Evolutionary conservation across 2,888 invertebrate genomes (phyloP).

Genomic region (Protophormia terraenovae): DNA sequence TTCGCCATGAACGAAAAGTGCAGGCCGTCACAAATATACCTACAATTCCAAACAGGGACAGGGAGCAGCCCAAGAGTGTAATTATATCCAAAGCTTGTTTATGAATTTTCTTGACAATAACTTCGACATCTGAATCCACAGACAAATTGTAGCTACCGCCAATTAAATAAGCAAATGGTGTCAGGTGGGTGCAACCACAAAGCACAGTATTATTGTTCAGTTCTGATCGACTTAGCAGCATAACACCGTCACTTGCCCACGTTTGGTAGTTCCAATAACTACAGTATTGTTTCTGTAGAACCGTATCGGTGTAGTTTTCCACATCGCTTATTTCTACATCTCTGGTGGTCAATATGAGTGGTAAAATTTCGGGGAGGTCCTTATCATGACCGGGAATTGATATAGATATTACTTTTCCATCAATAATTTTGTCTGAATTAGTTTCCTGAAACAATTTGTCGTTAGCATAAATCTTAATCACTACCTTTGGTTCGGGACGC

Average conservation of each 20-base stretch:
- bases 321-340: not conserved
- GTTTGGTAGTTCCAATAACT: constrained; percentile 84
- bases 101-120: constrained; percentile 76
- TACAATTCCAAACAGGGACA: constrained; percentile 83
- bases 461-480: constrained; percentile 83
- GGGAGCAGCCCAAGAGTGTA: constrained; percentile 83
- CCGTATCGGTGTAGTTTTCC: not conserved
- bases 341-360: constrained; percentile 79
- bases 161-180: constrained; percentile 84
- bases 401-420: constrained; percentile 84
- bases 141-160: constrained; percentile 73
- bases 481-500: constrained; percentile 79
- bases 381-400: constrained; percentile 84
- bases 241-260: constrained; percentile 84
- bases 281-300: constrained; percentile 76
- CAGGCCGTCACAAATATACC: constrained; percentile 84
- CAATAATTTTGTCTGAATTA: constrained; percentile 72
- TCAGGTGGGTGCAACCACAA: constrained; percentile 84
- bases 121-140: constrained; percentile 67
- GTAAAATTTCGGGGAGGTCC: constrained; percentile 83
- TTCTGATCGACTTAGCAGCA: constrained; percentile 76
- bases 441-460: constrained; percentile 83
- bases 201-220: constrained; percentile 79
- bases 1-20: constrained; percentile 84
- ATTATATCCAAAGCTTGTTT: constrained; percentile 83